Evolutionary conservation across 2,888 invertebrate genomes (phyloP).

Genomic region (Limnephilus lunatus): DNA sequence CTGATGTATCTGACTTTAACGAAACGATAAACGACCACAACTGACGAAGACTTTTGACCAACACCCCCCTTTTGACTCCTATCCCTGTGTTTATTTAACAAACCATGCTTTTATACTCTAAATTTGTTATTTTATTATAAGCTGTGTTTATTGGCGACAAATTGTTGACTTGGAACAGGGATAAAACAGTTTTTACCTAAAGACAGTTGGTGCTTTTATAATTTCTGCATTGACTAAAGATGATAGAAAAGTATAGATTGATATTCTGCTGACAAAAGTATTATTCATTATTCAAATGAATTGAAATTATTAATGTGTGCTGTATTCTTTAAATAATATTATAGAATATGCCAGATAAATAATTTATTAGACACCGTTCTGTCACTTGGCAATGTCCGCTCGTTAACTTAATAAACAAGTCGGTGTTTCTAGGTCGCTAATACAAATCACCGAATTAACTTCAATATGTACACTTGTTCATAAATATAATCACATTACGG

Average conservation of each 20-base stretch:
- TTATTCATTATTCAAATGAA: neutral
- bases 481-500: neutral
- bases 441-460: slow-evolving; percentile 44
- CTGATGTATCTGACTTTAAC: slow-evolving; percentile 64
- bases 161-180: neutral
- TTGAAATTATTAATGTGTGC: neutral
- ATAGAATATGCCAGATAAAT: neutral
- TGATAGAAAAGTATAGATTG: neutral
- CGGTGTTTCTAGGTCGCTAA: slow-evolving; percentile 25
- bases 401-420: neutral
- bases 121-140: neutral
- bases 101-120: neutral
- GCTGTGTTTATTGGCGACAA: neutral
- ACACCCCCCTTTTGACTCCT: neutral
- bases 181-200: neutral
- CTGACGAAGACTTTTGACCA: slow-evolving; percentile 63
- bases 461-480: neutral
- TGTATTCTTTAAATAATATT: slow-evolving; percentile 7
- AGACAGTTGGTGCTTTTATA: neutral
- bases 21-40: slow-evolving; percentile 63
- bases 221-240: neutral
- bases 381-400: neutral
- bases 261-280: neutral
- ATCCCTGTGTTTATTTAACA: neutral
- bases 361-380: neutral